These are phyloP conservation scores for Cremastinae sp. DNA, from an alignment of 2,888 invertebrate species.

Conservation along the genomic window DNA sequence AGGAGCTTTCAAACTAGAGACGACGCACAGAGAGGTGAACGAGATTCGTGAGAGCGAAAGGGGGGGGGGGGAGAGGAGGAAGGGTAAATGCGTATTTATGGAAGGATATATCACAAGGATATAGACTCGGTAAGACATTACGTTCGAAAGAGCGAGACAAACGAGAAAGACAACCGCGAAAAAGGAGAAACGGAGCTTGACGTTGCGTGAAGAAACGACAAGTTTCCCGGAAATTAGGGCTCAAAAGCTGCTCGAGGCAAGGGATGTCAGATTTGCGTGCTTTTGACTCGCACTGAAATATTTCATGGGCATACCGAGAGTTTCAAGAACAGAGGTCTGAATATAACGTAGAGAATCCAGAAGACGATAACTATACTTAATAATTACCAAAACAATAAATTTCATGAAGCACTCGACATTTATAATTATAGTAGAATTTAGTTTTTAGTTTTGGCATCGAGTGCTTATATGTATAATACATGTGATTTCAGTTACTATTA, in stretches of 20 bases:
- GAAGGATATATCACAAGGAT: slow-evolving; percentile 35
- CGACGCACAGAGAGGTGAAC: slow-evolving; percentile 21
- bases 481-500: no score
- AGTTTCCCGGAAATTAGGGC: slow-evolving; percentile 58
- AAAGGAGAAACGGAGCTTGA: slow-evolving; percentile 40
- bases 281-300: slow-evolving; percentile 12
- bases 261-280: slow-evolving; percentile 29
- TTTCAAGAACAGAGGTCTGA: no score
- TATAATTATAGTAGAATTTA: no score
- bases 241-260: slow-evolving; percentile 49
- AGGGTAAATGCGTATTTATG: slow-evolving; percentile 47
- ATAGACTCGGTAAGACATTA: slow-evolving; percentile 40
- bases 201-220: slow-evolving; percentile 56
- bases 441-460: no score
- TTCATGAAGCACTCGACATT: no score
- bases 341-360: no score
- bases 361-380: no score
- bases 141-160: slow-evolving; percentile 46
- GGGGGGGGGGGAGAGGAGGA: slow-evolving; percentile 8
- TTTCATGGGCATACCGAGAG: background rate
- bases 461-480: no score
- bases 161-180: background rate
- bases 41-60: background rate
- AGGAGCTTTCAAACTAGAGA: slow-evolving; percentile 60
- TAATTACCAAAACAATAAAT: no score